Evolutionary conservation across 2,113 vertebrate species (phyloP).

Genomic region (Eptatretus burgeri): DNA sequence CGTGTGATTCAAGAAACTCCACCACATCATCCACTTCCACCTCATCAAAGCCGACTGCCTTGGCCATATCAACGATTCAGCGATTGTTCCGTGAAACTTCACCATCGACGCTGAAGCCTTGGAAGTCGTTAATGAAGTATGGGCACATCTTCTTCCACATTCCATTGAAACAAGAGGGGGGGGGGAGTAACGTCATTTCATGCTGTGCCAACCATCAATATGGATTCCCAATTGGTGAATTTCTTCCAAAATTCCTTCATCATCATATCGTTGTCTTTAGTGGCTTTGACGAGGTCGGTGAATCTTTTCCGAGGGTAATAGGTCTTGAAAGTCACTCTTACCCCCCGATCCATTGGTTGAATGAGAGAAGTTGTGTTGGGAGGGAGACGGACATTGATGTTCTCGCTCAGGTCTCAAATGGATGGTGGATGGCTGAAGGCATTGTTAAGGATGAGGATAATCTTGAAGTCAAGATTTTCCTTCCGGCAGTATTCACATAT

Average conservation of each 20-base stretch:
- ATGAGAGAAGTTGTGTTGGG: constrained; percentile 1
- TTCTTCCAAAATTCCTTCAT: neutral
- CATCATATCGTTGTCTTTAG: constrained; percentile 1
- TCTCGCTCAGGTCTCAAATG: too few relatives aligned
- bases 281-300: neutral
- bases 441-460: too few relatives aligned
- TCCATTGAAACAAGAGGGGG: neutral
- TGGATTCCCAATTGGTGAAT: neutral
- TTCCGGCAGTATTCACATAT: neutral
- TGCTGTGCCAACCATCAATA: neutral
- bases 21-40: neutral
- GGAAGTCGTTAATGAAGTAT: neutral
- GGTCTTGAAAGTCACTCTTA: neutral
- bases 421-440: too few relatives aligned
- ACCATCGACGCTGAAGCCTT: neutral
- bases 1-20: neutral
- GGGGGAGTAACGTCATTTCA: neutral
- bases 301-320: constrained; percentile 1
- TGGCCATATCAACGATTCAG: constrained; percentile 1
- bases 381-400: too few relatives aligned
- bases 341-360: constrained; percentile 3
- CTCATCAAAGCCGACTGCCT: constrained; percentile 5
- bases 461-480: neutral
- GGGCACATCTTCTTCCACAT: neutral
- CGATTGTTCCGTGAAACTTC: constrained; percentile 3